phyloP scores from a whole-genome alignment of 2,797 vertebrate species.

The Tenualosa thibaudeaui region DNA sequence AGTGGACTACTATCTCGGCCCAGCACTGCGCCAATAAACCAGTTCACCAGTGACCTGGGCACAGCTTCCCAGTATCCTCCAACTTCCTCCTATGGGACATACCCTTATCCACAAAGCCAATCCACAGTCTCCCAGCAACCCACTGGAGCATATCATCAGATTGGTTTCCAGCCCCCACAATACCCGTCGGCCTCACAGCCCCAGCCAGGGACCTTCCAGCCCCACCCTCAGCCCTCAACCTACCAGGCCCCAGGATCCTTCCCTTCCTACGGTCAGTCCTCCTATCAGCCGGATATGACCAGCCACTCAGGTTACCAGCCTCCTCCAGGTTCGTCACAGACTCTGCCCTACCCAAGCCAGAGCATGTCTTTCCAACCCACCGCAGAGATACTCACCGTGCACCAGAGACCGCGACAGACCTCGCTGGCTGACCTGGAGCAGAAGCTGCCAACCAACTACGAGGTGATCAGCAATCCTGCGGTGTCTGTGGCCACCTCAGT shows the following conservation, averaged over 20 bases:
- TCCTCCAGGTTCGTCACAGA: conserved; percentile 80
- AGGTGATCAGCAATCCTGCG: conserved; percentile 84
- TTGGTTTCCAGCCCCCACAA: conserved; percentile 82
- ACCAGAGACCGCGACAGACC: conserved; percentile 92
- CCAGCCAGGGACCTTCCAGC: conserved; percentile 86
- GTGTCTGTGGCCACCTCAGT: conserved; percentile 82
- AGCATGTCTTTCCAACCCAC: conserved; percentile 79
- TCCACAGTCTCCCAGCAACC: conserved; percentile 73
- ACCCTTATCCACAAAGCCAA: conserved; percentile 82
- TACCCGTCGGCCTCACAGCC: conserved; percentile 81
- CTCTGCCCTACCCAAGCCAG: conserved; percentile 78
- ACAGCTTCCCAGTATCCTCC: conserved; percentile 76
- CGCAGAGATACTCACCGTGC: conserved; percentile 78
- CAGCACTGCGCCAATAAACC: conserved; percentile 78
- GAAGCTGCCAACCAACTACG: conserved; percentile 95
- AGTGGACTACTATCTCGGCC: conserved; percentile 77
- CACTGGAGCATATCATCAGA: conserved; percentile 79
- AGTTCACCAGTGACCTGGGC: conserved; percentile 79
- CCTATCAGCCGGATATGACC: conserved; percentile 83
- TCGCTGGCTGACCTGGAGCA: conserved; percentile 95
- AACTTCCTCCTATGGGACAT: conserved; percentile 80
- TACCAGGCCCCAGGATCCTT: conserved; percentile 84
- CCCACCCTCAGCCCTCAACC: conserved; percentile 79
- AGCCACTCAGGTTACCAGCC: conserved; percentile 83
- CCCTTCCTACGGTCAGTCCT: conserved; percentile 74